Evolutionary conservation across 1,140 invertebrate species (phyloP), one percentile per base, ranked within the genome.

Genomic region (Leptopilina clavipes): DNA sequence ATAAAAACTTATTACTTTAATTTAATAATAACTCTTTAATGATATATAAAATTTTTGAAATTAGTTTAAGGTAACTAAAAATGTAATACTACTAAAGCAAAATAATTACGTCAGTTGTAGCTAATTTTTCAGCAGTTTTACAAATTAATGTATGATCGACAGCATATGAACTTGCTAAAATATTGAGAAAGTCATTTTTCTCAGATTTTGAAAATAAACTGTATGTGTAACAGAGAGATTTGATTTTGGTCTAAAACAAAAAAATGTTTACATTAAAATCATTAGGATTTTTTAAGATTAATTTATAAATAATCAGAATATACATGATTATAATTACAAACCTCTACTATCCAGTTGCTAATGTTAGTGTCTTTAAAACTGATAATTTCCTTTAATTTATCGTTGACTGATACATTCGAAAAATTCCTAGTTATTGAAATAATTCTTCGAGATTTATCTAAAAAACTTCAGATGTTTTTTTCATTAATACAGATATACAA

Each of bases 291-390:
- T 45, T 12, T 45, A 45, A 75, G 8, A 71, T 70, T 0, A 25
- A 72, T 72, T 12, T 31, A 76, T 76, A 73, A 59, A 71, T 43
- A 54, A 45, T 76, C 43, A 72, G 71, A 56, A 74, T 54, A 25
- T 17, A 18, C 17, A 75, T 77, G 70, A 75, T 37, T 44, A 40
- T 22, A 59, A 45, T 25, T 74, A 80, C 74, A 76, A 86, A 91
- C 91, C 87, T 92, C 91, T 40, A 91, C 81, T 71, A 92, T 88
- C 91, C 91, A 92, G 77, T 88, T 91, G 79, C 89, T 91, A 22
- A 90, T 86, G 45, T 88, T 85, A 12, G 82, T 89, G 17, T 89
- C 83, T 81, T 87, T 90, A 71, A 87, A 89, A 48, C 83, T 81
- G 43, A 91, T 86, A 71, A 91, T 85, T 80, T 90, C 87, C 71